Conservation (phyloP, 1,140 invertebrate genomes). For the Achatina immaculata region DNA sequence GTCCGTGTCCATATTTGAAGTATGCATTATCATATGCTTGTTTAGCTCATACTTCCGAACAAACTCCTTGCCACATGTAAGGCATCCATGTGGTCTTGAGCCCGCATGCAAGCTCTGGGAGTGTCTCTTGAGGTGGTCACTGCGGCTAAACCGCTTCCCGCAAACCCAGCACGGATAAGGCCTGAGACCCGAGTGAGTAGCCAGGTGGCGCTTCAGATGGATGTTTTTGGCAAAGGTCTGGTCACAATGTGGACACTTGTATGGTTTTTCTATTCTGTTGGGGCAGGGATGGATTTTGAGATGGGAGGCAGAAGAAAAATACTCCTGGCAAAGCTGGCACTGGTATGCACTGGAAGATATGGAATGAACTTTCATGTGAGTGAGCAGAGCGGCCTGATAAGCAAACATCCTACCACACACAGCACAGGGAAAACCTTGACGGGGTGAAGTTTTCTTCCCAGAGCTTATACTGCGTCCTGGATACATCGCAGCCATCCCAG, state of each 20-base stretch:
- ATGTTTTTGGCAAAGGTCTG: conserved; percentile 61
- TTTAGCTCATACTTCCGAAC: conserved; percentile 61
- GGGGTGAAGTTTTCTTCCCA: conserved; percentile 39
- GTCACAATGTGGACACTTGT: conserved; percentile 74
- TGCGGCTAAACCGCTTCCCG: conserved; percentile 56
- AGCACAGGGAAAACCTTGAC: conserved; percentile 46
- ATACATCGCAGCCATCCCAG: background rate
- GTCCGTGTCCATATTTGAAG: too few relatives aligned
- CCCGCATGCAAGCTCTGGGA: conserved; percentile 57
- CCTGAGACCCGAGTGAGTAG: conserved; percentile 59
- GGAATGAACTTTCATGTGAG: conserved; percentile 77
- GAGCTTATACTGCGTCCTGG: background rate
- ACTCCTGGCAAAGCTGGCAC: conserved; percentile 86
- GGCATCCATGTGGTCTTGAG: conserved; percentile 55
- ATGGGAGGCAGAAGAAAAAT: conserved; percentile 92
- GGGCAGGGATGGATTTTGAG: conserved; percentile 83
- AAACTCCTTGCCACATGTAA: conserved; percentile 57
- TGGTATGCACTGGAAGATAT: conserved; percentile 45
- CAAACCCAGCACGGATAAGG: conserved; percentile 56
- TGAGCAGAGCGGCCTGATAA: conserved; percentile 78
- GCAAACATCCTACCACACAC: conserved; percentile 50
- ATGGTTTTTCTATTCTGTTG: conserved; percentile 82
- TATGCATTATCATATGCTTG: conserved; percentile 53
- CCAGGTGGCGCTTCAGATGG: conserved; percentile 57
- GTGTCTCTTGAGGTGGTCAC: conserved; percentile 59